These are phyloP conservation scores for Drosophila kepulauana DNA, from an alignment of 1,140 invertebrate species.

Conservation along the genomic window DNA sequence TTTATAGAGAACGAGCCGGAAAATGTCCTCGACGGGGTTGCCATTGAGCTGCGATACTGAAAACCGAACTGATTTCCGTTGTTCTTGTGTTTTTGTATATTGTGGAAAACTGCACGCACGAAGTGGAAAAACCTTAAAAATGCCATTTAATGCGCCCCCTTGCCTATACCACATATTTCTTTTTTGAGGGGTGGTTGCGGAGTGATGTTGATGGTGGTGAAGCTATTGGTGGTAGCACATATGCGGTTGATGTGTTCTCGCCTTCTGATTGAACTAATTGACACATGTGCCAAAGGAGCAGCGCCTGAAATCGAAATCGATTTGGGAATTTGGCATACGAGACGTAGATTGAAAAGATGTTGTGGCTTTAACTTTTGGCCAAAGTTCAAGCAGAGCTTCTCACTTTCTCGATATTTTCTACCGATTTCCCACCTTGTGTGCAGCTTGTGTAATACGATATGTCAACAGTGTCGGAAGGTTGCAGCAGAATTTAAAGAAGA, in stretches of 20 bases:
- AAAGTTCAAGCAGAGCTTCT: slow-evolving; percentile 20
- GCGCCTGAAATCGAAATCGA: slow-evolving; percentile 41
- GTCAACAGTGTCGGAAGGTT: slow-evolving; percentile 69
- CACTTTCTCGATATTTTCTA: not conserved
- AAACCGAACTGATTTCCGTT: slow-evolving; percentile 37
- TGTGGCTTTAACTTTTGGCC: slow-evolving; percentile 35
- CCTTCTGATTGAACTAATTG: slow-evolving; percentile 78
- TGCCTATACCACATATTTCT: not conserved
- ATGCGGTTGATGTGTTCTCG: slow-evolving; percentile 61
- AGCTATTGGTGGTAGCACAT: slow-evolving; percentile 25
- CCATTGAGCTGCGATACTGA: not conserved
- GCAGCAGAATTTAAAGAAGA: slow-evolving; percentile 72
- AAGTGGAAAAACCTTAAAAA: slow-evolving; percentile 41
- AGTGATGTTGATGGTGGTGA: slow-evolving; percentile 25
- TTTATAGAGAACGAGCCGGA: slow-evolving; percentile 3
- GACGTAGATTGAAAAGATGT: slow-evolving; percentile 20
- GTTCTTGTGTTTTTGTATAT: slow-evolving; percentile 22
- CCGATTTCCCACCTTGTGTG: slow-evolving; percentile 3
- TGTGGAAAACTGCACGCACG: slow-evolving; percentile 26
- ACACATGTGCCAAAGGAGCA: slow-evolving; percentile 60
- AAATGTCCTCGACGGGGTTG: slow-evolving; percentile 18
- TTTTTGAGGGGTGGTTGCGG: slow-evolving; percentile 12
- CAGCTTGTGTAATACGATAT: slow-evolving; percentile 73
- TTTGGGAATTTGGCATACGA: slow-evolving; percentile 59
- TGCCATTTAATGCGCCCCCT: slow-evolving; percentile 44